These are phyloP conservation scores for Polydrusus cervinus DNA, from an alignment of 2,888 invertebrate genomes.

Conservation along the genomic window DNA sequence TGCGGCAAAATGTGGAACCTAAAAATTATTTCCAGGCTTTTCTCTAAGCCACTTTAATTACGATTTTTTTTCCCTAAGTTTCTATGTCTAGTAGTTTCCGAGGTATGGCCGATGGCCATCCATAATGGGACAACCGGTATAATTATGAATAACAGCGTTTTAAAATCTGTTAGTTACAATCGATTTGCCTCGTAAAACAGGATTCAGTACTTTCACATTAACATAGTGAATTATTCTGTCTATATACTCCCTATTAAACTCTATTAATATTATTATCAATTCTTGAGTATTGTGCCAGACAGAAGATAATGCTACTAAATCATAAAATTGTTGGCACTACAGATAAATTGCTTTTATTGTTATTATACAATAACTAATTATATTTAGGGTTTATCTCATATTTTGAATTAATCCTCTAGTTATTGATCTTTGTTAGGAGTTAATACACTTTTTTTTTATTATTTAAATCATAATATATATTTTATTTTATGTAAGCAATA, in stretches of 20 bases:
- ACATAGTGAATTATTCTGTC: not conserved
- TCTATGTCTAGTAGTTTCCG: too few relatives aligned
- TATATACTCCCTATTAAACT: too few relatives aligned
- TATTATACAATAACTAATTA: not conserved
- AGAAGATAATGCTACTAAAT: not conserved
- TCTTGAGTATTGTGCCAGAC: slow-evolving; percentile 8
- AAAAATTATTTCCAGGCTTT: too few relatives aligned
- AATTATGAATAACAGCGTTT: too few relatives aligned
- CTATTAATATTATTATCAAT: not conserved
- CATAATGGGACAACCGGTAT: too few relatives aligned
- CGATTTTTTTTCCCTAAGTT: too few relatives aligned
- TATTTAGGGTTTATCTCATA: not conserved
- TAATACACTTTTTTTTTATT: not conserved
- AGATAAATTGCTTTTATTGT: not conserved
- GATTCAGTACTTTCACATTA: not conserved
- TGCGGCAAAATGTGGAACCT: too few relatives aligned
- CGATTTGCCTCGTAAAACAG: slow-evolving; percentile 13
- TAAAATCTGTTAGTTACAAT: not conserved
- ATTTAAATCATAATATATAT: not conserved
- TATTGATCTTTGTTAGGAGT: not conserved
- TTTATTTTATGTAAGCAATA: too few relatives aligned
- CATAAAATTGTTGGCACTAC: not conserved
- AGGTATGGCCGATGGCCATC: too few relatives aligned
- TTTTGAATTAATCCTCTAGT: not conserved
- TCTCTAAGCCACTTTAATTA: too few relatives aligned